phyloP scores from a whole-genome alignment of 2,888 invertebrate genomes.

The Trimorus sp. region DNA sequence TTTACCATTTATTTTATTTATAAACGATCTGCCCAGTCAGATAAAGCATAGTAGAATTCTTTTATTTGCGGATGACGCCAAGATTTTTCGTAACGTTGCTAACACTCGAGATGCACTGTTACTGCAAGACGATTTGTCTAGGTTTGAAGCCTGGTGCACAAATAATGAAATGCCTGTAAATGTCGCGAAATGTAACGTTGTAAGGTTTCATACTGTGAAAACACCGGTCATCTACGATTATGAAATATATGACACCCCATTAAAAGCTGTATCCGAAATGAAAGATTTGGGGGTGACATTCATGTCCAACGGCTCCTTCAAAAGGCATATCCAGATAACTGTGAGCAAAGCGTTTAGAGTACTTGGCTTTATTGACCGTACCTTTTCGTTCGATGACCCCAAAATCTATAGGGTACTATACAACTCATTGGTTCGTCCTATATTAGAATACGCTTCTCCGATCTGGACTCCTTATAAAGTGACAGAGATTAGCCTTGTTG shows the following conservation, averaged over 20 bases:
- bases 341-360: no score
- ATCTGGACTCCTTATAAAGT: no score
- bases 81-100: not conserved
- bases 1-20: conserved; percentile 33
- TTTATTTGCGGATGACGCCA: conserved; percentile 29
- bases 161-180: conserved; percentile 4
- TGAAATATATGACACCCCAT: not conserved
- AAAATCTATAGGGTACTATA: no score
- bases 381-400: no score
- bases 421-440: no score
- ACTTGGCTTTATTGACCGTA: no score
- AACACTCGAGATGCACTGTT: not conserved
- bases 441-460: no score
- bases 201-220: conserved; percentile 5
- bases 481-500: not conserved
- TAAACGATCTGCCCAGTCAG: conserved; percentile 25
- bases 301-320: no score
- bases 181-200: conserved; percentile 13
- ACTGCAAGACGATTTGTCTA: conserved; percentile 16
- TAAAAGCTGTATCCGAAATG: not conserved
- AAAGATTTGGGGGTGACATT: no score
- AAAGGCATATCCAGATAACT: no score
- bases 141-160: not conserved
- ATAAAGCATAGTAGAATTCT: conserved; percentile 20
- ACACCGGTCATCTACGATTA: not conserved